Evolutionary conservation across 2,888 invertebrate genomes (phyloP).

Genomic region (Zygogramma bicolorata): DNA sequence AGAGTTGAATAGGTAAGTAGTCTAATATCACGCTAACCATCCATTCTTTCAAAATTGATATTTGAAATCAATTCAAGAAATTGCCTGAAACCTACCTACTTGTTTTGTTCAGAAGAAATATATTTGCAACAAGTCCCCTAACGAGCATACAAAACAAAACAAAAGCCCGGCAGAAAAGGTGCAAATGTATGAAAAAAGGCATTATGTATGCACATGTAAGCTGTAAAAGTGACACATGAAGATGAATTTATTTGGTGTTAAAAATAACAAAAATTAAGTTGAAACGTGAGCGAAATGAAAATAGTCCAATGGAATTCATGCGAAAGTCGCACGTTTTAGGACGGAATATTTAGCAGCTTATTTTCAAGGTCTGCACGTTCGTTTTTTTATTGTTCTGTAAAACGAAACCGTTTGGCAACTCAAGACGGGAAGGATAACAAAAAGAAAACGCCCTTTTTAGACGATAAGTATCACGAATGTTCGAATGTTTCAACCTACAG

Average conservation of each 20-base stretch:
- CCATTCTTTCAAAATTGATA: too few species aligned
- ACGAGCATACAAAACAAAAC: not conserved
- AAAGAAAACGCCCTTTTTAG: not conserved
- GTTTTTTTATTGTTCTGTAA: slow-evolving; percentile 20
- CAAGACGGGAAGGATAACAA: not conserved
- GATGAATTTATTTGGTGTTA: slow-evolving; percentile 13
- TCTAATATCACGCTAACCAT: too few species aligned
- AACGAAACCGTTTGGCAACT: slow-evolving; percentile 4
- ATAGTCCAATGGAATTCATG: slow-evolving; percentile 1
- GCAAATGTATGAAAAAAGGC: not conserved
- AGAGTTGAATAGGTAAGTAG: too few species aligned
- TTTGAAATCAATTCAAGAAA: too few species aligned
- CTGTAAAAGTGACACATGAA: slow-evolving; percentile 14
- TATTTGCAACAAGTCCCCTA: not conserved
- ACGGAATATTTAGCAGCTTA: slow-evolving; percentile 14
- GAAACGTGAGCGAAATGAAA: slow-evolving; percentile 21
- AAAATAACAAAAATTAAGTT: slow-evolving; percentile 13
- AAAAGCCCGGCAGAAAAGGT: too few species aligned
- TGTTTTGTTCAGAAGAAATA: not conserved
- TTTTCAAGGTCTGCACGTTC: slow-evolving; percentile 18
- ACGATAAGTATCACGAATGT: not conserved
- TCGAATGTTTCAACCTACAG: too few species aligned
- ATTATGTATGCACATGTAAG: slow-evolving; percentile 2
- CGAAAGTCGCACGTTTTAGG: slow-evolving; percentile 18
- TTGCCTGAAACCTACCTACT: not conserved